phyloP scores from a whole-genome alignment of 1,140 invertebrate genomes.

The Aphelenchoides fujianensis region DNA sequence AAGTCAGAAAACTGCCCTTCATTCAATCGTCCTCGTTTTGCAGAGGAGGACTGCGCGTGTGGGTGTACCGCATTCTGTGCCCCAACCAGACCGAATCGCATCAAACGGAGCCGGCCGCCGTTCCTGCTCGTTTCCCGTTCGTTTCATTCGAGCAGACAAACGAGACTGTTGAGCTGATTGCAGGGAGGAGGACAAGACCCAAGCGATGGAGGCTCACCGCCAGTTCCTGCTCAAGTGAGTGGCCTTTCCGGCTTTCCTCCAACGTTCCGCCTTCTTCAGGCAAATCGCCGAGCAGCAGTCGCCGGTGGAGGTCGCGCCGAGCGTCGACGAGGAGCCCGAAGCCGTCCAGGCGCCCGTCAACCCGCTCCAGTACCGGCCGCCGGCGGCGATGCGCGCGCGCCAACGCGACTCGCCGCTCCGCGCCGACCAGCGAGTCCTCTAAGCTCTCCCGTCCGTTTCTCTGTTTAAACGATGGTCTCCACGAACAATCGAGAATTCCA shows the following conservation, averaged over 20 bases:
- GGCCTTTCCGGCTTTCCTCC: no score
- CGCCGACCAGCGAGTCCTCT: constrained; percentile 15
- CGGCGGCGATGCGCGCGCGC: neutral
- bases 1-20: constrained; percentile 8
- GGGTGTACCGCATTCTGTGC: constrained; percentile 61
- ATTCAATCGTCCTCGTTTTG: no score
- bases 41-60: constrained; percentile 59
- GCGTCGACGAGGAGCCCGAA: constrained; percentile 2
- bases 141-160: constrained; percentile 4
- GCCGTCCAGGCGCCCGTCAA: constrained; percentile 8
- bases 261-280: no score
- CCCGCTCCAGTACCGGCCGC: constrained; percentile 26
- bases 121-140: neutral
- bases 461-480: no score
- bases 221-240: constrained; percentile 32
- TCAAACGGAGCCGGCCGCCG: constrained; percentile 14
- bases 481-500: neutral
- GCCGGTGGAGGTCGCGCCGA: neutral
- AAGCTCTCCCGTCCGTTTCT: neutral
- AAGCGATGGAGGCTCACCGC: constrained; percentile 26
- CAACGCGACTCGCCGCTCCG: constrained; percentile 25
- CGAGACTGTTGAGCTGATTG: constrained; percentile 13
- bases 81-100: constrained; percentile 23
- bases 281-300: constrained; percentile 16
- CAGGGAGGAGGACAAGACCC: constrained; percentile 14